Evolutionary conservation across 2,797 vertebrate species (phyloP).

Genomic region (Sebastolobus altivelis): DNA sequence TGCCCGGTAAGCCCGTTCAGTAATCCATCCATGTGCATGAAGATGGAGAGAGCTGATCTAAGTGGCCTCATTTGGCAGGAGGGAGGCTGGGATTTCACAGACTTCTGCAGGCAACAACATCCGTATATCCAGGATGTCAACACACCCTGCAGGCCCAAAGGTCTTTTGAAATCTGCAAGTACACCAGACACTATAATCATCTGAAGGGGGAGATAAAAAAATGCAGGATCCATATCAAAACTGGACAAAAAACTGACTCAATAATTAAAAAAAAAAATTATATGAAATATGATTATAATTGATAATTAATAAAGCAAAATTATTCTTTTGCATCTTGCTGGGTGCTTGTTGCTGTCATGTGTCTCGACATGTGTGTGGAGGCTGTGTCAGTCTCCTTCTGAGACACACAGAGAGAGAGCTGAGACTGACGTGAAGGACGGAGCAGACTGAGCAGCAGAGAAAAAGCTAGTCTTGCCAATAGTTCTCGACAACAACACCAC

Average conservation of each 20-base stretch:
- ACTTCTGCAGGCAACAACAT: slow-evolving; percentile 27
- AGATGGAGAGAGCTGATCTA: not conserved
- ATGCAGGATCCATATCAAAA: not conserved
- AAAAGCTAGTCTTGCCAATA: slow-evolving; percentile 32
- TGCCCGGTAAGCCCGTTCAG: too few species aligned
- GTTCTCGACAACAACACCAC: slow-evolving; percentile 37
- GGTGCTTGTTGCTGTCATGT: slow-evolving; percentile 3
- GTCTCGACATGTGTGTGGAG: not conserved
- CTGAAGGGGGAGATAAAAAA: slow-evolving; percentile 3
- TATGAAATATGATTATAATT: too few species aligned
- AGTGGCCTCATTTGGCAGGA: slow-evolving; percentile 23
- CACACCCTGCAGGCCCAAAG: slow-evolving; percentile 16
- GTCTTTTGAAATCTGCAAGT: slow-evolving; percentile 18
- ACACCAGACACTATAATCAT: slow-evolving; percentile 27
- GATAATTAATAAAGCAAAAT: not conserved
- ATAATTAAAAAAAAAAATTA: too few species aligned
- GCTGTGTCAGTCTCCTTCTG: slow-evolving; percentile 14
- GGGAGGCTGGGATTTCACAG: slow-evolving; percentile 14
- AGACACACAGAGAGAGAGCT: not conserved
- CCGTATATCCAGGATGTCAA: slow-evolving; percentile 5
- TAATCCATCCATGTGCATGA: not conserved
- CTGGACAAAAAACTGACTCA: not conserved
- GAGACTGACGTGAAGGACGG: slow-evolving; percentile 20
- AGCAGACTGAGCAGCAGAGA: slow-evolving; percentile 42
- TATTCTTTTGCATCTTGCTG: not conserved